Evolutionary conservation across 2,888 invertebrate genomes (phyloP), one percentile per base, ranked within the genome.

Genomic region (Meiosimyza platycephala): DNA sequence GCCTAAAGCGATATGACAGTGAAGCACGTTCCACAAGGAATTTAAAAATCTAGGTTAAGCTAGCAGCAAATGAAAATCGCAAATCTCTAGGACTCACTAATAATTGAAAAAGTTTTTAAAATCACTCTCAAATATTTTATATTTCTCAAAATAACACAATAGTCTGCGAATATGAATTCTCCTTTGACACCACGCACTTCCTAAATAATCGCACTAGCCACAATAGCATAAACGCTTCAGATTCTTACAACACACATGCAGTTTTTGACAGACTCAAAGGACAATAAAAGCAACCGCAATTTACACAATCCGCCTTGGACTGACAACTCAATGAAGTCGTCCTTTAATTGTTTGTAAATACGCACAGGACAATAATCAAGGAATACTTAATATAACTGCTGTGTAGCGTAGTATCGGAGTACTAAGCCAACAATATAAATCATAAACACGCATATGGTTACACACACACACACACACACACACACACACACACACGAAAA

Each of bases 321-420:
- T 68, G 68, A 59, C 68, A 68, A 59, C 68, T 68, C 59, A 68
- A 68, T 68, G 59, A 40, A 54, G 50, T 51, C 28, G 68, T 68
- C 57, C 68, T 68, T 68, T 68, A 68, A 68, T 68, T 68, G 68
- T 68, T 68, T 68, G 68, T 59, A 68, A 59, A 68, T 57, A 64
- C n/a, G 5, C 65, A 28, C 52, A 66, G 52, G 52, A 33, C 40
- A 40, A 66, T 63, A 63, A 63, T 50, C 63, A 63, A 63, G 63
- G 16, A 63, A 63, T 63, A 40, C 9, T 40, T 4, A 40, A 40
- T 7, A 40, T 40, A 9, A 40, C 40, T 40, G 40, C 40, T 40
- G 9, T 9, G 40, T 40, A 40, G 40, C 9, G 40, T 40, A 57
- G 28, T 57, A 57, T 57, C 28, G 28, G 22, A 57, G 18, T 13